Conservation (phyloP, 2,113 vertebrate species). For the Poecile atricapillus region DNA sequence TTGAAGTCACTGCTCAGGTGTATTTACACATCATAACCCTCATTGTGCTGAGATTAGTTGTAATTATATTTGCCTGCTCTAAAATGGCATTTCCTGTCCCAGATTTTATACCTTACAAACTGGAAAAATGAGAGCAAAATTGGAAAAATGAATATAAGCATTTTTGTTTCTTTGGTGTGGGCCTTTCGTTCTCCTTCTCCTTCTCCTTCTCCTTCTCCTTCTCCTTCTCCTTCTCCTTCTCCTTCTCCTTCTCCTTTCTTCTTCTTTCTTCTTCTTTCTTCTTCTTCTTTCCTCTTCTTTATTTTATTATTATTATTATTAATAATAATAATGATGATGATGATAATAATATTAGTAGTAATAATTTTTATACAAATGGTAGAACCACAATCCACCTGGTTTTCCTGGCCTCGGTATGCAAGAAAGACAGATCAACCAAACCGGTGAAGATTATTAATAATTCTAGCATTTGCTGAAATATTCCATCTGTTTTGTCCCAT, state of each 20-base stretch:
- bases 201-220: too few species aligned
- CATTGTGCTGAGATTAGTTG: background rate
- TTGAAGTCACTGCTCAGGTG: background rate
- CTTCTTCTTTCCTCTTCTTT: too few species aligned
- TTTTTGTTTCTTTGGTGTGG: background rate
- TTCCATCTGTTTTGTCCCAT: background rate
- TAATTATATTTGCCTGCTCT: background rate
- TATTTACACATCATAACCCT: background rate
- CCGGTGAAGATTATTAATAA: background rate
- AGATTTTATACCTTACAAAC: background rate
- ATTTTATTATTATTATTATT: background rate
- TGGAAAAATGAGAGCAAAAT: background rate
- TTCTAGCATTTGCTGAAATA: background rate
- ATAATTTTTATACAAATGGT: too few species aligned
- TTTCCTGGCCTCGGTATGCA: background rate
- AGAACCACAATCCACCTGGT: rapidly evolving
- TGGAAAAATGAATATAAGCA: background rate
- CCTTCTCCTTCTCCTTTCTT: too few species aligned
- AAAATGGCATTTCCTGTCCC: background rate
- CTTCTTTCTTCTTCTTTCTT: too few species aligned
- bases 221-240: too few species aligned
- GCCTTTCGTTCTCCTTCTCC: too few species aligned
- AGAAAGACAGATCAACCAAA: background rate
- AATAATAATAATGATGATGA: too few species aligned
- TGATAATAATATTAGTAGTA: too few species aligned